These are phyloP conservation scores for Drosophila varians DNA, from an alignment of 1,140 invertebrate genomes.

Conservation along the genomic window DNA sequence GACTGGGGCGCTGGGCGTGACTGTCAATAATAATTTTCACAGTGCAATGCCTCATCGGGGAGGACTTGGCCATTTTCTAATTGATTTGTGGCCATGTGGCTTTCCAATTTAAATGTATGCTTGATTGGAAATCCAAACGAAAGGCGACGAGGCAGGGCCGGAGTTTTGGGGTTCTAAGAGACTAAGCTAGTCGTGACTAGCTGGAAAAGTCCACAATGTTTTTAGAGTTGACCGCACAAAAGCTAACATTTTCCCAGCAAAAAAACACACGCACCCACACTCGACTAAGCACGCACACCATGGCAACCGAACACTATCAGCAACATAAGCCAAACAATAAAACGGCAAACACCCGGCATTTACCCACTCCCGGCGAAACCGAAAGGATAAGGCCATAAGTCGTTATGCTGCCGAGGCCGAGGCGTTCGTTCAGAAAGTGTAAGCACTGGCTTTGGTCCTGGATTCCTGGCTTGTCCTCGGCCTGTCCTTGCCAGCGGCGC, in stretches of 20 bases:
- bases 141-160: background rate
- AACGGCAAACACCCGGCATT: slow-evolving; percentile 33
- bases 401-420: slow-evolving; percentile 46
- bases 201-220: slow-evolving; percentile 25
- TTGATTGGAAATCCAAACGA: slow-evolving; percentile 31
- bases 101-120: slow-evolving; percentile 49
- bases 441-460: slow-evolving; percentile 38
- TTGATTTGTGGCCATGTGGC: slow-evolving; percentile 65
- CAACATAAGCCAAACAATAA: slow-evolving; percentile 47
- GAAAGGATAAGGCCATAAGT: slow-evolving; percentile 71
- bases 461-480: slow-evolving; percentile 8
- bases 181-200: slow-evolving; percentile 2
- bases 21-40: slow-evolving; percentile 56
- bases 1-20: slow-evolving; percentile 14
- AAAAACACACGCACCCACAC: background rate
- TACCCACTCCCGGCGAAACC: slow-evolving; percentile 42
- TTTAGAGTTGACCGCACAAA: slow-evolving; percentile 46
- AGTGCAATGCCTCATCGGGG: slow-evolving; percentile 11
- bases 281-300: slow-evolving; percentile 1
- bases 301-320: slow-evolving; percentile 41
- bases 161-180: no score
- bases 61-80: slow-evolving; percentile 49
- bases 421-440: slow-evolving; percentile 54
- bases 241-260: slow-evolving; percentile 41
- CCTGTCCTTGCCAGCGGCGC: slow-evolving; percentile 7